Evolutionary conservation across 64 coral and sea anemone genomes (phyloP).

Genomic region (Acropora yongei): DNA sequence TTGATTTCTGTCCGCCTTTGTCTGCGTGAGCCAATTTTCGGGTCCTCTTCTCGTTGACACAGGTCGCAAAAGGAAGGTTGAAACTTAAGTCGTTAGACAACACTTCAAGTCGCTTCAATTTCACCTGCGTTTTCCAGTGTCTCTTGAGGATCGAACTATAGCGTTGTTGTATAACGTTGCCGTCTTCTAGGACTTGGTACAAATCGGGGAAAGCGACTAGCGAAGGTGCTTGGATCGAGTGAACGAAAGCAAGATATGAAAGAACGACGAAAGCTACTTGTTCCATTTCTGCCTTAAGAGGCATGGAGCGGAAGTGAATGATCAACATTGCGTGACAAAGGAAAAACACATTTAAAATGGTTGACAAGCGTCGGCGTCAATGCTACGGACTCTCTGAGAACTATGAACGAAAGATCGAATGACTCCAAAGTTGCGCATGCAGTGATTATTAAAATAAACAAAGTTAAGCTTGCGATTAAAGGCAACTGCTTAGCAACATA

Average conservation of each 20-base stretch:
- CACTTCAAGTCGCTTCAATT: conserved; percentile 18
- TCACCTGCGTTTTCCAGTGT: not conserved
- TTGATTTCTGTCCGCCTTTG: not conserved
- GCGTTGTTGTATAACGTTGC: not conserved
- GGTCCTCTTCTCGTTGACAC: not conserved
- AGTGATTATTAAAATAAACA: too few species aligned
- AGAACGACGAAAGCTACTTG: not conserved
- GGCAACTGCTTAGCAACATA: too few species aligned
- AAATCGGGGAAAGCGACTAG: not conserved
- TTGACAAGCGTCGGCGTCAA: too few species aligned
- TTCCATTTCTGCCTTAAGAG: not conserved
- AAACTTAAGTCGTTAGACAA: not conserved
- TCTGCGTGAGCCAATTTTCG: not conserved
- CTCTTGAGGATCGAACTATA: not conserved
- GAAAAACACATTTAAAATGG: too few species aligned
- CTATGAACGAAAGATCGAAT: too few species aligned
- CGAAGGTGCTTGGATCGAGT: not conserved
- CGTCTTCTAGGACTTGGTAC: not conserved
- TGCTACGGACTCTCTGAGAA: too few species aligned
- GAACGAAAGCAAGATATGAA: not conserved
- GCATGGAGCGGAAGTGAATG: not conserved
- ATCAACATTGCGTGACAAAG: not conserved
- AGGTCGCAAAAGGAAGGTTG: not conserved
- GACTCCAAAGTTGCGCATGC: too few species aligned
- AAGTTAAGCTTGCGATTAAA: too few species aligned